Evolutionary conservation across 2,113 vertebrate genomes (phyloP), one percentile per base, ranked within the genome.

Genomic region (Gymnogyps californianus): DNA sequence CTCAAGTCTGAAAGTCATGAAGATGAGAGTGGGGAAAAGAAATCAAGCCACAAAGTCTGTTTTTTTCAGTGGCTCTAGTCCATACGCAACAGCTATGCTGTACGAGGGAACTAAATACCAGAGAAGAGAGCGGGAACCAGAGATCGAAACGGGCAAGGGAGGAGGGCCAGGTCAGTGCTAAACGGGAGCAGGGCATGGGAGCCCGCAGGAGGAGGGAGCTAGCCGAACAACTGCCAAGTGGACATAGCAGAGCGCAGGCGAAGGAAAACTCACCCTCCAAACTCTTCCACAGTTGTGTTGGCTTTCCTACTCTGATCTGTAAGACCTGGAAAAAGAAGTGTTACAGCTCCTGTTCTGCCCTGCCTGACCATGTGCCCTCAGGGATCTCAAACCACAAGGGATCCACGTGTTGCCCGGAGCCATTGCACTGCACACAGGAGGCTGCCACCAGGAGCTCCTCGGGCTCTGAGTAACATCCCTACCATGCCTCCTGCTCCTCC

Each of bases 371-470:
- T 29, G 71, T 72, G 42, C 28, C 51, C 69, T 79, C 46, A 57
- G 87, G 69, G 58, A n/a, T 84, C 76, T 61, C 0, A 0, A 72
- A 65, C 78, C 79, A 66, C 5, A 9, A 90, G 52, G 61, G 58
- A 66, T 89, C 74, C 46, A 40, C 7, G 14, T 79, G 83, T 83
- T 87, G 52, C 94, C 75, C 14, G 1, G 42, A 79, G 64, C 54
- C 47, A 14, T 21, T 32, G 72, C 58, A 36, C 18, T 77, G 71
- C 4, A 2, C 71, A 25, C 15, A 3, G 42, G 66, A 57, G 80
- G 64, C 58, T 90, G 88, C 82, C 82, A 86, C 75, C 90, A 86
- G 95, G 40, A 94, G 76, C 66, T 76, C 77, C 72, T 42, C 2
- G 0, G 62, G 87, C 89, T 65, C 80, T 26, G 38, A 1, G 4